These are phyloP conservation scores for Sylvilagus floridanus DNA, from an alignment of 2,797 vertebrate genomes.

Conservation along the genomic window DNA sequence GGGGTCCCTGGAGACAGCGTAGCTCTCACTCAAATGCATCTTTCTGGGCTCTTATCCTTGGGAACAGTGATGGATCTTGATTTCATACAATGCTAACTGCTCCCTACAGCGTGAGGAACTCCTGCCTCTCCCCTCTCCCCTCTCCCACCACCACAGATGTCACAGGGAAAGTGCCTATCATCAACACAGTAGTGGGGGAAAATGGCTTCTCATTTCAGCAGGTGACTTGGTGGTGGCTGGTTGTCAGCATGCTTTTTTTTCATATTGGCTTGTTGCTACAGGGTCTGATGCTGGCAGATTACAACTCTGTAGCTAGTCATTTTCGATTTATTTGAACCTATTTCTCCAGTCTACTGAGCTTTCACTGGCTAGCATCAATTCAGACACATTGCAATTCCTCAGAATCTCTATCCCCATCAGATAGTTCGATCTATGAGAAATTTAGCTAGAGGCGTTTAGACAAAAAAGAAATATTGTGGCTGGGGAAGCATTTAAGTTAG, in stretches of 20 bases:
- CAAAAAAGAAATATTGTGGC: slow-evolving; percentile 95
- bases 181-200: not conserved
- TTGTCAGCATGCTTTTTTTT: slow-evolving; percentile 88
- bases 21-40: not conserved
- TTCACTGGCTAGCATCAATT: slow-evolving; percentile 89
- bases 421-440: slow-evolving; percentile 92
- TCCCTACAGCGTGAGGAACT: not conserved
- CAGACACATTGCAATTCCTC: slow-evolving; percentile 89
- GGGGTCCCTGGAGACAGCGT: not conserved
- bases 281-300: slow-evolving; percentile 91
- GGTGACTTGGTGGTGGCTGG: slow-evolving; percentile 85
- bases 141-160: not conserved
- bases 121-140: not conserved
- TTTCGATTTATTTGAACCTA: slow-evolving; percentile 93
- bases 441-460: slow-evolving; percentile 92
- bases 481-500: slow-evolving; percentile 97
- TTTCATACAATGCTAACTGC: not conserved
- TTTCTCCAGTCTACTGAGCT: slow-evolving; percentile 87
- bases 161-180: not conserved
- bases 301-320: slow-evolving; percentile 93
- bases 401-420: slow-evolving; percentile 89
- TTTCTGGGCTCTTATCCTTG: not conserved
- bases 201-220: slow-evolving; percentile 33
- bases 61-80: not conserved
- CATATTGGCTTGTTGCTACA: slow-evolving; percentile 85